These are phyloP conservation scores for Indicator maculatus DNA, from an alignment of 2,113 vertebrate species.

Conservation along the genomic window DNA sequence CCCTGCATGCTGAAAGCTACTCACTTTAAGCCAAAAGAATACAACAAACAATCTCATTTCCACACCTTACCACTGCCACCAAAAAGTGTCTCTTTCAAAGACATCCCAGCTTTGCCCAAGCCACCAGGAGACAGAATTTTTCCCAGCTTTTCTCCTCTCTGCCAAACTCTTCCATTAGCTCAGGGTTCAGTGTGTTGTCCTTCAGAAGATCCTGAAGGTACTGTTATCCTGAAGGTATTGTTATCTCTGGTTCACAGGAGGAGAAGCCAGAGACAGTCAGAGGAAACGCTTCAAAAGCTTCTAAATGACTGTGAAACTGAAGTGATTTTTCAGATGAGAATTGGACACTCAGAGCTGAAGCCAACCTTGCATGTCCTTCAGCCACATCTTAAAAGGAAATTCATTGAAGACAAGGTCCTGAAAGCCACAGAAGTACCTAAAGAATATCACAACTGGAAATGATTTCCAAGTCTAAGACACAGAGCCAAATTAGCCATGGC, in stretches of 20 bases:
- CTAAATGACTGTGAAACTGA: not conserved
- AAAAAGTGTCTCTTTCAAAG: not conserved
- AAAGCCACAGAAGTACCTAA: not conserved
- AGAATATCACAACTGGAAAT: not conserved
- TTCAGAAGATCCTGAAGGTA: not conserved
- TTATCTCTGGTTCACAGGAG: conserved; percentile 6
- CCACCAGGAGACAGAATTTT: not conserved
- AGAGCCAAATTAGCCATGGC: not conserved
- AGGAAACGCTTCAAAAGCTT: not conserved
- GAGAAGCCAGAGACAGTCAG: not conserved
- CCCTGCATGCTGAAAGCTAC: not conserved
- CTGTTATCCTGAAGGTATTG: conserved; percentile 1
- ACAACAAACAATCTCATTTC: not conserved
- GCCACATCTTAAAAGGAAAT: not conserved
- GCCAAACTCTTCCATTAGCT: not conserved
- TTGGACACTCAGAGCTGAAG: not conserved
- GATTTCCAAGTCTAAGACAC: not conserved
- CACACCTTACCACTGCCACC: not conserved
- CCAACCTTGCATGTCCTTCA: not conserved
- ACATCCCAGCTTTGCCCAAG: not conserved
- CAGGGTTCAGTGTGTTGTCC: not conserved
- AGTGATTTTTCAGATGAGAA: conserved; percentile 29
- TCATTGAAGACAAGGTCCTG: not conserved
- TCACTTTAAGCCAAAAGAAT: not conserved
- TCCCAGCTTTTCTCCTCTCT: not conserved